phyloP scores from a whole-genome alignment of 2,888 invertebrate species.

The Mimachlamys varia region DNA sequence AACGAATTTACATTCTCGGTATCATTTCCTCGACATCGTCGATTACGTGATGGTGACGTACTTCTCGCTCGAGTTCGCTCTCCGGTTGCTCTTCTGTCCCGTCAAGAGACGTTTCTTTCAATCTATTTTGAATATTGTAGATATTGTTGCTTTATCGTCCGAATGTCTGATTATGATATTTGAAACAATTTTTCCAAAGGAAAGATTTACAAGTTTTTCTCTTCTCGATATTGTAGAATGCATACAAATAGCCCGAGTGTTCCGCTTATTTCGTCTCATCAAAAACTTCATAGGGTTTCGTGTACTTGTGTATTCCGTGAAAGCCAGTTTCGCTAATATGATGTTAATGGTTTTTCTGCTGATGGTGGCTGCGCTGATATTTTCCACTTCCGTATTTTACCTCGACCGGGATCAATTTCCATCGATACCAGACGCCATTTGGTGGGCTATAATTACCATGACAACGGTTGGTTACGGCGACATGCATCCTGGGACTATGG shows the following conservation, averaged over 20 bases:
- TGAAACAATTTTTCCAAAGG: conserved; percentile 50
- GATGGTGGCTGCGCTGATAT: conserved; percentile 64
- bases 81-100: conserved; percentile 59
- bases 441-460: conserved; percentile 73
- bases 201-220: conserved; percentile 52
- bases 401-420: conserved; percentile 57
- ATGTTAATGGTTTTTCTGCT: conserved; percentile 66
- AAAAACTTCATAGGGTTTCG: conserved; percentile 66
- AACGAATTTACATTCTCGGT: conserved; percentile 44
- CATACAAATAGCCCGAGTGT: conserved; percentile 62
- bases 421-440: conserved; percentile 66
- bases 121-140: conserved; percentile 62
- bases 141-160: conserved; percentile 58
- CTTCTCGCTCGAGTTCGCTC: conserved; percentile 64
- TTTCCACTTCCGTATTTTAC: conserved; percentile 65
- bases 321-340: conserved; percentile 64
- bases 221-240: conserved; percentile 59
- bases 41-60: conserved; percentile 53
- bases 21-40: conserved; percentile 48
- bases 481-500: conserved; percentile 57
- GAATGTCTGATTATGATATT: conserved; percentile 59
- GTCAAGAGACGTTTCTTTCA: conserved; percentile 54
- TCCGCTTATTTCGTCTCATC: conserved; percentile 66
- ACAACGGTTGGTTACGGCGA: conserved; percentile 74
- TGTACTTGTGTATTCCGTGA: conserved; percentile 67